phyloP scores from a whole-genome alignment of 2,888 invertebrate genomes.

The Cheilosia impressa region DNA sequence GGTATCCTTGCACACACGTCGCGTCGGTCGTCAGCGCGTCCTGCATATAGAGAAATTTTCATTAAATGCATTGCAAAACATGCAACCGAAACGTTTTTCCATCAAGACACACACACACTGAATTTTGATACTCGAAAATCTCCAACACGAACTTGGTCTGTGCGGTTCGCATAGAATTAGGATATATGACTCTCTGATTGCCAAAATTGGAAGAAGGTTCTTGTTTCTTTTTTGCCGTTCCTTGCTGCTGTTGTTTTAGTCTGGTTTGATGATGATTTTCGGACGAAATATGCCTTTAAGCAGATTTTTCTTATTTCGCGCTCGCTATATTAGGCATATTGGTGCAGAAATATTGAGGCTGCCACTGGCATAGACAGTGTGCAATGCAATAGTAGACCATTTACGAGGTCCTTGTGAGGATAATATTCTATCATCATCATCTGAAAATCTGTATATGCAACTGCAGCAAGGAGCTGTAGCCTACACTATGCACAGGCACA shows the following conservation, averaged over 20 bases:
- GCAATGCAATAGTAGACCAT: constrained; percentile 54
- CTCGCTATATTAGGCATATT: constrained; percentile 39
- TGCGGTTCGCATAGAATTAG: constrained; percentile 66
- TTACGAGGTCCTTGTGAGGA: constrained; percentile 75
- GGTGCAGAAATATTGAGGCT: constrained; percentile 56
- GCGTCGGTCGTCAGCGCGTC: constrained; percentile 23
- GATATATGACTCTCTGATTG: constrained; percentile 72
- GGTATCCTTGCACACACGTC: constrained; percentile 65
- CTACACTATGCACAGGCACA: neutral
- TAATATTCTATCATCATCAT: constrained; percentile 68
- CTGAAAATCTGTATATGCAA: constrained; percentile 31
- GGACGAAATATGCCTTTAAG: constrained; percentile 73
- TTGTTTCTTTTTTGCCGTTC: constrained; percentile 11
- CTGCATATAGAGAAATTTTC: constrained; percentile 64
- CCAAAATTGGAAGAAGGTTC: constrained; percentile 70
- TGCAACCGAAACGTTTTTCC: constrained; percentile 65
- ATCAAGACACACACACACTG: constrained; percentile 20
- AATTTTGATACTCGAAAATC: constrained; percentile 63
- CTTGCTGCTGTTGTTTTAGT: constrained; percentile 3
- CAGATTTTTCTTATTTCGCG: constrained; percentile 72
- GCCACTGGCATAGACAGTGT: constrained; percentile 58
- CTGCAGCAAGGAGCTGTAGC: constrained; percentile 58
- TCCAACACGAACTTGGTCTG: constrained; percentile 71
- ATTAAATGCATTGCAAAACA: constrained; percentile 75
- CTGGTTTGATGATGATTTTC: constrained; percentile 57